Conservation (phyloP, 2,888 invertebrate species). For the Teleogryllus oceanicus region DNA sequence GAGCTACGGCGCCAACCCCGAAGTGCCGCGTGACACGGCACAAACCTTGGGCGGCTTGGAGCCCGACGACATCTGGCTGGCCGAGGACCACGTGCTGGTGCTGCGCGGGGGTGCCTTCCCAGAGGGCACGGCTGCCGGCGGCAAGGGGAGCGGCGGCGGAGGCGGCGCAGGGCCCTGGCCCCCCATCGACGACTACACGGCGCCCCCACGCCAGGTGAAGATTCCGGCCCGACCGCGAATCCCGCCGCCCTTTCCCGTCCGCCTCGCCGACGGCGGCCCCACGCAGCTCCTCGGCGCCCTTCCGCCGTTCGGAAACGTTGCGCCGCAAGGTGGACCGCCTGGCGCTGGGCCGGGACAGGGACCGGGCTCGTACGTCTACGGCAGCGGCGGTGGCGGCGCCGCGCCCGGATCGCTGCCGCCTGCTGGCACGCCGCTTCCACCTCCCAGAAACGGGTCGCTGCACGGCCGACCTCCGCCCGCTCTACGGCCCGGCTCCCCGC, state of each 20-base stretch:
- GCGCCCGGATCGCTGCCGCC: slow-evolving; percentile 42
- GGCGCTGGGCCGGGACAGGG: background rate
- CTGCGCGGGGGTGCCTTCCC: slow-evolving; percentile 74
- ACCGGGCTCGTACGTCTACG: background rate
- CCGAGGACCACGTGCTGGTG: slow-evolving; percentile 82
- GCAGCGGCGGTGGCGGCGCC: slow-evolving; percentile 49
- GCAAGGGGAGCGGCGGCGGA: slow-evolving; percentile 44
- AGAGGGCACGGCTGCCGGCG: slow-evolving; percentile 40
- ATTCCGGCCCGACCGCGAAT: slow-evolving; percentile 47
- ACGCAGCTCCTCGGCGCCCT: slow-evolving; percentile 66
- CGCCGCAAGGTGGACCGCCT: slow-evolving; percentile 40
- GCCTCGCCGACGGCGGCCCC: slow-evolving; percentile 79
- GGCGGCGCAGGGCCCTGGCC: slow-evolving; percentile 56
- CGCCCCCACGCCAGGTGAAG: slow-evolving; percentile 54
- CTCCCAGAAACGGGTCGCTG: slow-evolving; percentile 32
- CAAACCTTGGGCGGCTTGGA: slow-evolving; percentile 77
- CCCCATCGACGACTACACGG: slow-evolving; percentile 79
- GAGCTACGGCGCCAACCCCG: slow-evolving; percentile 75
- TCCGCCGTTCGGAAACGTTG: slow-evolving; percentile 46
- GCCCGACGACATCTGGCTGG: slow-evolving; percentile 84
- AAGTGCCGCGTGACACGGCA: slow-evolving; percentile 75
- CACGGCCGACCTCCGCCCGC: slow-evolving; percentile 41
- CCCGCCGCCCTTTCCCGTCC: slow-evolving; percentile 91
- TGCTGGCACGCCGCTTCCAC: slow-evolving; percentile 34
- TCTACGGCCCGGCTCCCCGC: slow-evolving; percentile 49